These are phyloP conservation scores for Pachyrhynchus sulphureomaculatus DNA, from an alignment of 1,140 invertebrate genomes.

Conservation along the genomic window DNA sequence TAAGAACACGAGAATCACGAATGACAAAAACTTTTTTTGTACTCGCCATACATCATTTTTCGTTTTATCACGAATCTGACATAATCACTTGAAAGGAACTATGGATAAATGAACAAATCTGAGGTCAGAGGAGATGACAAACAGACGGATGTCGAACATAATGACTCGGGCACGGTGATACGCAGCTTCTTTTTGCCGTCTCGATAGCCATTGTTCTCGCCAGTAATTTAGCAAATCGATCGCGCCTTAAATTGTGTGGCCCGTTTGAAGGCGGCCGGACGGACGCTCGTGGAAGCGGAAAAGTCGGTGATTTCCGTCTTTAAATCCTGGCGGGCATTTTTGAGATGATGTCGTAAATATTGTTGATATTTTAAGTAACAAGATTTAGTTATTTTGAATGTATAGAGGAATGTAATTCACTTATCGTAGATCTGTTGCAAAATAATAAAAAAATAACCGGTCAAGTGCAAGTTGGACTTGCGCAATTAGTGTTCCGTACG, in stretches of 20 bases:
- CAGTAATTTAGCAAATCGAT: slow-evolving; percentile 28
- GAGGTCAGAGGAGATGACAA: slow-evolving; percentile 17
- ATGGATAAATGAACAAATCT: slow-evolving; percentile 29
- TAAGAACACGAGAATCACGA: no score
- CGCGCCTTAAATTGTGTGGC: slow-evolving; percentile 21
- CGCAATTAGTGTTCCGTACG: no score
- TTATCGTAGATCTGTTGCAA: no score
- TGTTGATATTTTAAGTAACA: no score
- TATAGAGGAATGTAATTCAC: no score
- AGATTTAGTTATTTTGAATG: no score
- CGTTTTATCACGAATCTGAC: slow-evolving; percentile 11
- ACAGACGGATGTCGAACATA: slow-evolving; percentile 28
- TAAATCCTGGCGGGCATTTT: no score
- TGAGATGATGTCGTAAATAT: no score
- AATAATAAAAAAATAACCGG: no score
- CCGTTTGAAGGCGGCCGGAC: slow-evolving; percentile 16
- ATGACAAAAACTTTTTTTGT: no score
- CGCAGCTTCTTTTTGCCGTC: slow-evolving; percentile 27
- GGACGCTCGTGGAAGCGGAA: slow-evolving; percentile 19
- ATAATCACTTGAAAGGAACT: slow-evolving; percentile 18
- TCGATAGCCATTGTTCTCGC: slow-evolving; percentile 21
- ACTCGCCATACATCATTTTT: slow-evolving; percentile 8
- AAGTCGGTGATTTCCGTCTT: background rate
- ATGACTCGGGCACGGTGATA: slow-evolving; percentile 31
- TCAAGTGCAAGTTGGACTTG: no score